phyloP scores from a whole-genome alignment of 37 sponge, comb jelly and placozoan species.

The Amphimedon queenslandica region DNA sequence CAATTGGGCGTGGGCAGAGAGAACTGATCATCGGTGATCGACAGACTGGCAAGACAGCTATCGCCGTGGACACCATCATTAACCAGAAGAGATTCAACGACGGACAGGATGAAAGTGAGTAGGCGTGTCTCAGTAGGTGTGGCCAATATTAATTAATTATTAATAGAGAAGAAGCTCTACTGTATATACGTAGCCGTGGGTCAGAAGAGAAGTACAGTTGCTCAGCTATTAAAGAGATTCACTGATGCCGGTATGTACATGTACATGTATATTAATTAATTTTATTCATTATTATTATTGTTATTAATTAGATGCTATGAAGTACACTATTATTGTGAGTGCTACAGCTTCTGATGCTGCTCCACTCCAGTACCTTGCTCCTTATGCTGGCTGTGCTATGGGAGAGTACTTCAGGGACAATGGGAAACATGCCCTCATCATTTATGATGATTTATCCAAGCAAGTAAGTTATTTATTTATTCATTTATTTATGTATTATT shows the following conservation, averaged over 20 bases:
- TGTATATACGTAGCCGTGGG: conserved; percentile 97
- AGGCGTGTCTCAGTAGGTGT: not conserved
- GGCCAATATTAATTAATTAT: not conserved
- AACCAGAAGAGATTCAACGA: conserved; percentile 97
- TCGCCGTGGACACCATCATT: conserved; percentile 98
- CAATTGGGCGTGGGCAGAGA: conserved; percentile 98
- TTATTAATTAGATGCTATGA: conserved; percentile 82
- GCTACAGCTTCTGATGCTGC: conserved; percentile 99
- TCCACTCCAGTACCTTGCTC: conserved; percentile 97
- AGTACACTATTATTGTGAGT: conserved; percentile 94
- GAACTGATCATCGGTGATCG: conserved; percentile 99
- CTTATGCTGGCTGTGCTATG: conserved; percentile 98
- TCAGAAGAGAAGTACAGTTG: conserved; percentile 99
- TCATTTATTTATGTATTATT: not conserved
- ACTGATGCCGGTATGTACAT: conserved; percentile 64
- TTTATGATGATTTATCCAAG: conserved; percentile 98
- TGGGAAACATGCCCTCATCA: conserved; percentile 98
- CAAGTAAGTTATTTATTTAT: conserved; percentile 49
- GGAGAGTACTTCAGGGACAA: conserved; percentile 99
- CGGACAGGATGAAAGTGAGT: conserved; percentile 86
- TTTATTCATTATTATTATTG: not conserved
- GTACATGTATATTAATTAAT: not conserved
- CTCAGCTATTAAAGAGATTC: conserved; percentile 96
- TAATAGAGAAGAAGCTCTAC: conserved; percentile 92
- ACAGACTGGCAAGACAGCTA: conserved; percentile 99